These are phyloP conservation scores for Hydrotaea diabolus DNA, from an alignment of 2,888 invertebrate species.

Conservation along the genomic window DNA sequence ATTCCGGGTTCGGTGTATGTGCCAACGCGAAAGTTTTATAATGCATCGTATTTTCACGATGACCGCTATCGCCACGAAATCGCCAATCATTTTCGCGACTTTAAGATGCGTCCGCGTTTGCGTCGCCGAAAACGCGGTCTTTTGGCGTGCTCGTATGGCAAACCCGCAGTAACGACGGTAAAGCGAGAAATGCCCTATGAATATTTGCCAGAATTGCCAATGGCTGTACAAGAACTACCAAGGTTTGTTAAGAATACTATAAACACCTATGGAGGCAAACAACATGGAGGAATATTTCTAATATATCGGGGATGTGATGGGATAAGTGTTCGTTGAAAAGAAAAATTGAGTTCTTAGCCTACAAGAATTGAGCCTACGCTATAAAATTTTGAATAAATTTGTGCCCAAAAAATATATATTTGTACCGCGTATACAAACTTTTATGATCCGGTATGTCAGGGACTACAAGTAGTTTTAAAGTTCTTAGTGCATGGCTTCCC, in stretches of 20 bases:
- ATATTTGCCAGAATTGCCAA: constrained; percentile 72
- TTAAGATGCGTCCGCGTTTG: constrained; percentile 68
- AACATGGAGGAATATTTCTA: no score
- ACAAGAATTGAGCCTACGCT: no score
- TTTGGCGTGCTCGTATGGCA: constrained; percentile 48
- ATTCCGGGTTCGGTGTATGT: constrained; percentile 67
- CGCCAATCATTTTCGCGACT: constrained; percentile 79
- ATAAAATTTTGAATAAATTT: no score
- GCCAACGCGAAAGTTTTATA: constrained; percentile 73
- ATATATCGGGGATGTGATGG: no score
- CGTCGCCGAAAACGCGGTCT: constrained; percentile 44
- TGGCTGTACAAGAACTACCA: constrained; percentile 74
- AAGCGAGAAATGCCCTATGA: constrained; percentile 38
- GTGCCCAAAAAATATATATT: no score
- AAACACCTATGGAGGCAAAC: no score
- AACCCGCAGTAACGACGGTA: constrained; percentile 19
- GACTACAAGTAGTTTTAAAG: no score
- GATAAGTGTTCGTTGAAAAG: no score
- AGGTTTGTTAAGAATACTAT: constrained; percentile 68
- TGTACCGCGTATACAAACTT: no score
- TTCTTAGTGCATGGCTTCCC: no score
- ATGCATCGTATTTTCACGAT: constrained; percentile 67
- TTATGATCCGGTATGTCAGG: no score
- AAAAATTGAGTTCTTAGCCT: no score
- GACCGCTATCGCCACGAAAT: constrained; percentile 75